Base-by-base conservation (phyloP, 2,888 invertebrate species). In the Caenorhabditis sinica region DNA sequence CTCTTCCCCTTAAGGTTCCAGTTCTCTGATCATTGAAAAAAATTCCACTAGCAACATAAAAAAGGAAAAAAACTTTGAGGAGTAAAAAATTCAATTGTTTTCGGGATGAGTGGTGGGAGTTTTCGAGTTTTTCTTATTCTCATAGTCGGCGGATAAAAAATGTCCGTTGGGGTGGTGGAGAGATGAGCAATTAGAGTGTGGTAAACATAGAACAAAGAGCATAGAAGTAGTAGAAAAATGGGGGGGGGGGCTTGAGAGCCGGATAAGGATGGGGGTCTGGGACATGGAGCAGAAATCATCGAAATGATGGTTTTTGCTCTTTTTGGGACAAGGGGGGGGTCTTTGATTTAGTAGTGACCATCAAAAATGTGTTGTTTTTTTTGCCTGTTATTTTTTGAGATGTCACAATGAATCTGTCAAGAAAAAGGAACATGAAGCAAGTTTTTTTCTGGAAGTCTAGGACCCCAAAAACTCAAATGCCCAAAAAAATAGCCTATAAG, bases 101-200 rank as follows among this genome's bases (percentile, higher is more conserved):
- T 66, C 40, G 30, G 40, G 58, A 17, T 58, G 53, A 17, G 25
- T 33, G 30, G 25, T n/a, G n/a, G n/a, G n/a, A n/a, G n/a, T n/a
- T n/a, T n/a, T n/a, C n/a, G 72, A 58, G n/a, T 28, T 56, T 25
- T 25, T 56, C 28, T 23, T 9, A 23, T 43, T 43, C 36, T 53
- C 25, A 56, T 25, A 56, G 56, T 56, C 15, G 56, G 56, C n/a
- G n/a, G n/a, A n/a, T n/a, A 56, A 56, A 63, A 63, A 20, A 36
- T 36, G 49, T 20, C 20, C 11, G 9, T 40, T 6, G 66, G 43
- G 43, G 8, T n/a, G 33, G 40, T 65, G 56, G 63, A 49, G 43
- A 58, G 58, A 69, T 61, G 77, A 77, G 60, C 72, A 73, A 81
- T 81, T 68, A 73, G 63, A 25, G 45, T n/a, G n/a, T 63, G 53